phyloP scores from a whole-genome alignment of 1,140 invertebrate genomes.

The Pectinophora gossypiella region DNA sequence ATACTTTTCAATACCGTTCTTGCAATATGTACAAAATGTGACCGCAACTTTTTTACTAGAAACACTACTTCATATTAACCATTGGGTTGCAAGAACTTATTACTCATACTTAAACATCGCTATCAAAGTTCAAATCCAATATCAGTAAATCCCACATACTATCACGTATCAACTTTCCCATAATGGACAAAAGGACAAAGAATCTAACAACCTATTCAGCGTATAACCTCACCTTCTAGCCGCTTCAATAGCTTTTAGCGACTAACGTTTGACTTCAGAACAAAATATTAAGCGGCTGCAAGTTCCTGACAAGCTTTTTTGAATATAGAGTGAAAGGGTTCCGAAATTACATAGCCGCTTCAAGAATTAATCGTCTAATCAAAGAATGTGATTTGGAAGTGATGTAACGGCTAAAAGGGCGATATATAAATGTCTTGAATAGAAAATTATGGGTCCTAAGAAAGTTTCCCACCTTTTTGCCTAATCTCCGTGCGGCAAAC shows the following conservation, averaged over 20 bases:
- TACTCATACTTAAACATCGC: too few relatives aligned
- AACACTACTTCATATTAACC: too few relatives aligned
- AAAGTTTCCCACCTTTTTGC: slow-evolving; percentile 40
- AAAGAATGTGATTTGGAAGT: background rate
- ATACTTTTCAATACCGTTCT: too few relatives aligned
- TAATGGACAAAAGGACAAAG: slow-evolving; percentile 8
- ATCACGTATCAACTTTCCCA: slow-evolving; percentile 1
- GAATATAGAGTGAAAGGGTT: too few relatives aligned
- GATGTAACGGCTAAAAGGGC: background rate
- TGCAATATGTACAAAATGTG: too few relatives aligned
- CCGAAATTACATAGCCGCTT: too few relatives aligned
- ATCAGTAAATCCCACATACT: background rate
- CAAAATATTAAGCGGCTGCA: too few relatives aligned
- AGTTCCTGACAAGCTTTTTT: too few relatives aligned
- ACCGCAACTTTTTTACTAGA: too few relatives aligned
- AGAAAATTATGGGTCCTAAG: slow-evolving; percentile 36
- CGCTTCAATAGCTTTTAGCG: background rate
- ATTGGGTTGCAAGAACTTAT: too few relatives aligned
- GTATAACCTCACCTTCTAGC: background rate
- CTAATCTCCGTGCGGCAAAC: slow-evolving; percentile 19
- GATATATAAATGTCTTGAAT: slow-evolving; percentile 18
- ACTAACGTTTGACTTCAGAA: background rate
- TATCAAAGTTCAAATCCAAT: background rate
- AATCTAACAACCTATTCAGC: slow-evolving; percentile 10
- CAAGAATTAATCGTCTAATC: background rate